phyloP scores from a whole-genome alignment of 2,797 vertebrate genomes.

The Benthosema pterotum region DNA sequence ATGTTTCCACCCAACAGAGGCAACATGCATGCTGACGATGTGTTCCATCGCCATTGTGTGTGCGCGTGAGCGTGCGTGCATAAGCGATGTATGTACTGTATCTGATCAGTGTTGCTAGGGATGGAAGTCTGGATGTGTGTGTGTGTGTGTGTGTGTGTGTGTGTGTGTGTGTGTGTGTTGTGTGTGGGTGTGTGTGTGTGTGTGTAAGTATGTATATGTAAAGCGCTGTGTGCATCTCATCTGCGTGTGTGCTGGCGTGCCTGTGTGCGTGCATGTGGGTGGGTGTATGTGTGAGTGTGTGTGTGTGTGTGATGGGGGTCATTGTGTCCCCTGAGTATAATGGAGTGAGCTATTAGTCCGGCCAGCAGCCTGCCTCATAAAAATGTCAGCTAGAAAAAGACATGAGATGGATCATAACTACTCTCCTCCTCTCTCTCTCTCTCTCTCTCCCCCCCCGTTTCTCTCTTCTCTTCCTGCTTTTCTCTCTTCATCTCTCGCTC shows the following conservation, averaged over 20 bases:
- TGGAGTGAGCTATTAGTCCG: slow-evolving; percentile 67
- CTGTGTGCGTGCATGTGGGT: slow-evolving; percentile 1
- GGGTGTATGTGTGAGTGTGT: slow-evolving; percentile 27
- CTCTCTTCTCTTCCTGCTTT: background rate
- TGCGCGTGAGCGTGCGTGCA: background rate
- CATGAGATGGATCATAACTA: slow-evolving; percentile 71
- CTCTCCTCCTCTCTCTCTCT: slow-evolving; percentile 54
- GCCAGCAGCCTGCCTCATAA: slow-evolving; percentile 70
- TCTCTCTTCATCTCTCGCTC: background rate
- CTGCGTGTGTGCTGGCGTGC: background rate
- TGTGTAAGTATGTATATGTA: too few species aligned
- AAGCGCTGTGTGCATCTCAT: too few species aligned
- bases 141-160: too few species aligned
- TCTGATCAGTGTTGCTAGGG: too few species aligned
- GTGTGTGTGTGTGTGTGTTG: too few species aligned
- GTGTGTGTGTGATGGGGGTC: slow-evolving; percentile 58
- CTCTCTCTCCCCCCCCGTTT: slow-evolving; percentile 17
- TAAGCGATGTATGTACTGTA: too few species aligned
- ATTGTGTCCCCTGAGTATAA: slow-evolving; percentile 65
- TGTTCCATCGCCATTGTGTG: background rate
- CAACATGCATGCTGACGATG: too few species aligned
- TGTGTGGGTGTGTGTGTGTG: too few species aligned
- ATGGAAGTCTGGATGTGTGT: too few species aligned
- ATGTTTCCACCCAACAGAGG: too few species aligned
- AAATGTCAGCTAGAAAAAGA: slow-evolving; percentile 67